A percentile compares a stretch with the other conserved stretches of the same genome.
Evolutionary conservation across 2,113 vertebrate genomes (phyloP).

Genomic region (Apeltes quadracus): DNA sequence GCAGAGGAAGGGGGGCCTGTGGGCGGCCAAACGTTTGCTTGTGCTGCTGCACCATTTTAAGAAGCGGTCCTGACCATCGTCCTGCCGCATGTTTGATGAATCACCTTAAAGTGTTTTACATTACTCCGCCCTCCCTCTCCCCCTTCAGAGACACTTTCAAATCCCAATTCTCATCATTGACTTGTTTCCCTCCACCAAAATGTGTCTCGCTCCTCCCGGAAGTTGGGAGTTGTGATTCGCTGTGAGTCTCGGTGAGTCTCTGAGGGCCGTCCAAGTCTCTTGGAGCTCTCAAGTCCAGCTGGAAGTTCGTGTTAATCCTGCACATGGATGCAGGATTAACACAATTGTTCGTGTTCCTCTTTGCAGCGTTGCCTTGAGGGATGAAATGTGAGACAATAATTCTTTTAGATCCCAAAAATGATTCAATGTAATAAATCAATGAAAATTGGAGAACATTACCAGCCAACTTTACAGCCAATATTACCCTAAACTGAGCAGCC

Average conservation of each 20-base stretch:
- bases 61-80: neutral
- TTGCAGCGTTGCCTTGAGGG: constrained; percentile 9
- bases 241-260: constrained; percentile 9
- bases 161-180: neutral
- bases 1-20: constrained; percentile 3
- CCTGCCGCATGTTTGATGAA: constrained; percentile 7
- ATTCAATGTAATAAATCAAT: neutral
- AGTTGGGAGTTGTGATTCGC: constrained; percentile 9
- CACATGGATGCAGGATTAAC: constrained; percentile 35
- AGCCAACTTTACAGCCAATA: constrained; percentile 1
- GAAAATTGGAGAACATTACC: constrained; percentile 12
- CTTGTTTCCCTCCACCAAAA: neutral
- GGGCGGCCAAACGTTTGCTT: neutral
- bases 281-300: constrained; percentile 26
- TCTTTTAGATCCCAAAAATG: constrained; percentile 15
- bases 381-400: constrained; percentile 20
- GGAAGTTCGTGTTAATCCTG: constrained; percentile 19
- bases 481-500: constrained; percentile 4
- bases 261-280: constrained; percentile 1
- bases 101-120: neutral
- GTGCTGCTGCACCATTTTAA: neutral
- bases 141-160: constrained; percentile 13
- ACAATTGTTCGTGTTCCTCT: constrained; percentile 27
- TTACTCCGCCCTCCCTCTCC: constrained; percentile 2
- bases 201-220: neutral